Conservation (phyloP, 2,888 invertebrate genomes). For the Andrena praecox region DNA sequence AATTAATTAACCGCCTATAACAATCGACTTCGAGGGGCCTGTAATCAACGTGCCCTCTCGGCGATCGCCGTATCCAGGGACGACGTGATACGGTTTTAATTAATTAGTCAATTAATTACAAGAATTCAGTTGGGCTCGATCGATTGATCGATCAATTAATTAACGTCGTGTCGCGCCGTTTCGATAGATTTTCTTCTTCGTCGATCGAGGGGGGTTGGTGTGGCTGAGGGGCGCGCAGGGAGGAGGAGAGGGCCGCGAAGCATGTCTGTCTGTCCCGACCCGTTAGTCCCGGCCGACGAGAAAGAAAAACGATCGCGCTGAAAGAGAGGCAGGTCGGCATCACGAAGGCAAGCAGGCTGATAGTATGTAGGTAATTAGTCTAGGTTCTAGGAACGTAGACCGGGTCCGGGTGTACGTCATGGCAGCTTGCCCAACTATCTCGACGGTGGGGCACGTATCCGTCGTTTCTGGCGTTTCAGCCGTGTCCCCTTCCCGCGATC, state of each 20-base stretch:
- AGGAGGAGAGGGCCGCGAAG: background rate
- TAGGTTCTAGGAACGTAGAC: constrained; percentile 64
- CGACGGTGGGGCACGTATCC: constrained; percentile 32
- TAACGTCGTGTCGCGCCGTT: constrained; percentile 42
- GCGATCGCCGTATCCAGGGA: constrained; percentile 27
- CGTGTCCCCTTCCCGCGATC: background rate
- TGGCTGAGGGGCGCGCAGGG: too few species aligned
- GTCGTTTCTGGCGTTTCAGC: constrained; percentile 43
- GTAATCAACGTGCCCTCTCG: constrained; percentile 23
- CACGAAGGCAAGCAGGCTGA: constrained; percentile 54
- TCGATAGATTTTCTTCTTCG: constrained; percentile 41
- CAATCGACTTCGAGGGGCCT: constrained; percentile 32
- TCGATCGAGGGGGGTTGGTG: too few species aligned
- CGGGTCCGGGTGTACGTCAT: constrained; percentile 37
- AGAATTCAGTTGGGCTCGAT: constrained; percentile 44
- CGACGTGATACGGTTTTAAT: constrained; percentile 50
- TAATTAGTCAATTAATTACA: constrained; percentile 65
- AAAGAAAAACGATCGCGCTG: constrained; percentile 59
- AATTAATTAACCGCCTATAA: constrained; percentile 57
- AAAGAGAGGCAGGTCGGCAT: constrained; percentile 67
- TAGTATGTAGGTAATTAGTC: constrained; percentile 79
- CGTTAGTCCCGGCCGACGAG: constrained; percentile 27
- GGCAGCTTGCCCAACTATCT: constrained; percentile 60
- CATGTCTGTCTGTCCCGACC: constrained; percentile 25
- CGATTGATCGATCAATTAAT: constrained; percentile 55